Base-by-base conservation (phyloP, 1,140 invertebrate genomes). In the Doryteuthis pealeii region DNA sequence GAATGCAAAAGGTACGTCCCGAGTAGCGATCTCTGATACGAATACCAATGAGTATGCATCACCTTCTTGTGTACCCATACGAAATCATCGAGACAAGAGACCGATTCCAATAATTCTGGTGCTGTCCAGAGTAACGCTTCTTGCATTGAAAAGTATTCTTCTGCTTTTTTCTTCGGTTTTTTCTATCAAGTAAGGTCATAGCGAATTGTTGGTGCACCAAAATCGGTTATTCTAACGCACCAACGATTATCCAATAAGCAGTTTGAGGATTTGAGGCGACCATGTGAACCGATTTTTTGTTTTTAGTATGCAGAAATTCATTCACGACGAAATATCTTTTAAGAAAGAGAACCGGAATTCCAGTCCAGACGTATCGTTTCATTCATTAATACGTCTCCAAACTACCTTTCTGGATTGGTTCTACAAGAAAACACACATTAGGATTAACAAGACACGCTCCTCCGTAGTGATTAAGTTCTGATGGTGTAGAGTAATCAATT, bases 241-340 rank as follows among this genome's bases (percentile, higher is more conserved):
- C 99, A 99, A 31, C 96, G 91, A 22, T 94, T 96, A 84, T 99
- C 97, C 0, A 99, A 96, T 0, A 99, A 93, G 86, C 97, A 99
- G 86, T 99, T 99, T 32, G 95, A 95, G 0, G 97, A 98, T 84
- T 97, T 99, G 28, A 99, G 89, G 81, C 93, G 93, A 0, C 97
- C 97, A 84, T 99, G 97, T 18, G 92, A 94, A 79, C 92, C 93
- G 6, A 99, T 92, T 80, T 94, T 93, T 43, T n/a, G n/a, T 93
- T 94, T 10, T 40, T 40, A 3, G 35, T 40, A 10, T 40, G 35
- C 35, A 40, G 35, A 40, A 40, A 40, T 40, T 40, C 35, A 40
- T 40, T 40, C 35, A 3, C 10, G 4, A 10, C 4, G 4, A 40
- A 73, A 98, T 93, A 86, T 98, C 96, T 82, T 95, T 93, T 89